Conservation (phyloP, 2,888 invertebrate genomes). For the Oconnorella tubifera region DNA sequence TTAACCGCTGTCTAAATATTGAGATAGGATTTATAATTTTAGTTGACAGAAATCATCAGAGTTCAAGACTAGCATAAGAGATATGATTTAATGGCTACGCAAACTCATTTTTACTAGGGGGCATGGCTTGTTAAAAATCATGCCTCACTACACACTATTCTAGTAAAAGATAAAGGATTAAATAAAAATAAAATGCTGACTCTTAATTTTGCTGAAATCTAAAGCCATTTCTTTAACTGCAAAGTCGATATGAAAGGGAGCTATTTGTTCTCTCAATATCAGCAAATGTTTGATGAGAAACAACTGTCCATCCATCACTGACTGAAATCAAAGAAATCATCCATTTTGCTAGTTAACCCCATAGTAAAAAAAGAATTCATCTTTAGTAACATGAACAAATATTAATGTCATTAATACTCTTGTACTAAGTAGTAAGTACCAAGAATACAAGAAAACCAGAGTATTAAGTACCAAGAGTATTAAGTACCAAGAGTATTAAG, state of each 20-base stretch:
- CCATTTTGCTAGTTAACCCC: background rate
- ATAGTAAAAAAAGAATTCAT: background rate
- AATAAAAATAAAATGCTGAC: constrained; percentile 48
- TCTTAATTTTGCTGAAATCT: constrained; percentile 88
- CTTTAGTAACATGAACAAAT: background rate
- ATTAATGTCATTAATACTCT: background rate
- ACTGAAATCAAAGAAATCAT: constrained; percentile 12
- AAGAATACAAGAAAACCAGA: too few species aligned
- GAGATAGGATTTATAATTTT: too few species aligned
- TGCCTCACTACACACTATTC: too few species aligned
- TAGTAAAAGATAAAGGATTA: background rate
- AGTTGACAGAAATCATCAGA: too few species aligned
- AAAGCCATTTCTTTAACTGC: constrained; percentile 81
- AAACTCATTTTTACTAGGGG: too few species aligned
- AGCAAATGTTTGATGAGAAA: constrained; percentile 96
- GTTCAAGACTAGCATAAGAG: too few species aligned
- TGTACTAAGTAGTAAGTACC: background rate
- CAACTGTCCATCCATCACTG: constrained; percentile 80
- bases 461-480: too few species aligned
- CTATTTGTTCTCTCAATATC: constrained; percentile 94
- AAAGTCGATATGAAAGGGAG: constrained; percentile 85
- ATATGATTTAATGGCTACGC: too few species aligned
- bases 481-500: too few species aligned
- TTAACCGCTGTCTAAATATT: too few species aligned
- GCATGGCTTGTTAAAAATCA: too few species aligned